These are phyloP conservation scores for Lates calcarifer DNA, from an alignment of 2,113 vertebrate genomes.

Conservation along the genomic window DNA sequence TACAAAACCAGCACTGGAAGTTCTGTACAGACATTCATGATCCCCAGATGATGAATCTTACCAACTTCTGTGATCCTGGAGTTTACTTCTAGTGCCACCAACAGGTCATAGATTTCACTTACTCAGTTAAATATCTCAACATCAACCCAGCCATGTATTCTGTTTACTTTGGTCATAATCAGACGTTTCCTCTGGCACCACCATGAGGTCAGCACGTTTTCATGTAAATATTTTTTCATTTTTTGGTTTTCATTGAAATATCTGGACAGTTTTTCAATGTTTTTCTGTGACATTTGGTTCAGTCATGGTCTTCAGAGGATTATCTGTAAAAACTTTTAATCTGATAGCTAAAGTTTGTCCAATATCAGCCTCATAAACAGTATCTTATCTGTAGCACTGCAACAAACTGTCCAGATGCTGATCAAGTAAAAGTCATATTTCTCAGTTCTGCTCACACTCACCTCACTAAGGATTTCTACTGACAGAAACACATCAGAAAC, in stretches of 20 bases:
- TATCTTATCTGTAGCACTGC: not conserved
- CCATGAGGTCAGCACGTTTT: not conserved
- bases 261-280: not conserved
- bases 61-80: not conserved
- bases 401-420: not conserved
- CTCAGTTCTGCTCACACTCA: not conserved
- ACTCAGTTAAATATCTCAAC: not conserved
- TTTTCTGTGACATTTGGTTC: not conserved
- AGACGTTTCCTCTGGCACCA: not conserved
- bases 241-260: not conserved
- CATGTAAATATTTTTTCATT: not conserved
- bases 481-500: not conserved
- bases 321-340: too few relatives aligned
- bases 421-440: constrained; percentile 15
- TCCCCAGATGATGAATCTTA: not conserved
- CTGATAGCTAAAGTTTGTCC: too few relatives aligned
- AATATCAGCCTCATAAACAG: not conserved
- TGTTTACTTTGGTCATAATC: not conserved
- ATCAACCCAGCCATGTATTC: not conserved
- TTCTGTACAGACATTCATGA: not conserved
- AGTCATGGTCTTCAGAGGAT: not conserved
- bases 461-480: not conserved
- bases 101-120: not conserved
- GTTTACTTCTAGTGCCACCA: not conserved
- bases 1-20: not conserved